phyloP scores from a whole-genome alignment of 2,888 invertebrate genomes.

The Phortica okadai region DNA sequence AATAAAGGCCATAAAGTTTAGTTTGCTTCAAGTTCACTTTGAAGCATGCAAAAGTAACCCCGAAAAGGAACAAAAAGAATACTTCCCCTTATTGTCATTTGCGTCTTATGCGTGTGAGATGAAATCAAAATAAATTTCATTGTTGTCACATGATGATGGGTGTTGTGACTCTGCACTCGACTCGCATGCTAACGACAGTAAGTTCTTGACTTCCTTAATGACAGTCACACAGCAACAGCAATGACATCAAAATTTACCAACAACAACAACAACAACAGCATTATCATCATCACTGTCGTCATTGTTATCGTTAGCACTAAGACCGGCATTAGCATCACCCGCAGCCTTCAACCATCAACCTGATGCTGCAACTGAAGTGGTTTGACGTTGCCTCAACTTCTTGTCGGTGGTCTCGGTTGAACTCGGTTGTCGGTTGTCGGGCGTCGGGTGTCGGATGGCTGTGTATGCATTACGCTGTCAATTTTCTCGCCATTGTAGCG shows the following conservation, averaged over 20 bases:
- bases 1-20: neutral
- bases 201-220: slow-evolving; percentile 70
- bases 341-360: slow-evolving; percentile 19
- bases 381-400: neutral
- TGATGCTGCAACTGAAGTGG: slow-evolving; percentile 51
- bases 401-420: slow-evolving; percentile 29
- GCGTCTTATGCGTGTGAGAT: slow-evolving; percentile 50
- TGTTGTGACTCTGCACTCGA: slow-evolving; percentile 38
- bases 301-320: neutral
- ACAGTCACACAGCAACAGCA: slow-evolving; percentile 58
- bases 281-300: slow-evolving; percentile 31
- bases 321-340: neutral
- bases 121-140: slow-evolving; percentile 70
- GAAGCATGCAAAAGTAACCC: slow-evolving; percentile 4
- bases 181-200: slow-evolving; percentile 53
- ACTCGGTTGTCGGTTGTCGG: neutral
- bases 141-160: slow-evolving; percentile 57
- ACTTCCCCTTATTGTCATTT: neutral
- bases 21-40: neutral
- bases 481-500: slow-evolving; percentile 28
- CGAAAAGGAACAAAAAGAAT: neutral
- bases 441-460: neutral
- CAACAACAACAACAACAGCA: slow-evolving; percentile 30
- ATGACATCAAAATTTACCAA: slow-evolving; percentile 44
- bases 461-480: slow-evolving; percentile 20